Evolutionary conservation across 2,113 vertebrate genomes (phyloP).

Genomic region (Melanerpes formicivorus): DNA sequence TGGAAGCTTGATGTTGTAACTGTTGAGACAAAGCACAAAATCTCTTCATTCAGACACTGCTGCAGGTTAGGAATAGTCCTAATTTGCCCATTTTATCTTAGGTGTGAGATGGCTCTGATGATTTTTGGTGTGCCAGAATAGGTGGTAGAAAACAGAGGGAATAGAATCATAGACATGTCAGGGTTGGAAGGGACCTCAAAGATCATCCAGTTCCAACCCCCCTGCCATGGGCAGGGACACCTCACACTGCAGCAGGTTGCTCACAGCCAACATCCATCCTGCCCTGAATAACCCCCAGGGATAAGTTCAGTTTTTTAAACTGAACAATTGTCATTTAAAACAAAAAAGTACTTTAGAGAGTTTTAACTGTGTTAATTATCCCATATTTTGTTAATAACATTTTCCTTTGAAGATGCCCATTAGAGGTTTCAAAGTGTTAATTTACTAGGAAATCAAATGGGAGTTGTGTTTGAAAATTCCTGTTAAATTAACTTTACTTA

Average conservation of each 20-base stretch:
- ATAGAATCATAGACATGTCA: too few relatives aligned
- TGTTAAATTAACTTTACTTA: slow-evolving; percentile 77
- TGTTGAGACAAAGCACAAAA: not conserved
- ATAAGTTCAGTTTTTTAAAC: not conserved
- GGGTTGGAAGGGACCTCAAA: too few relatives aligned
- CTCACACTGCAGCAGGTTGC: too few relatives aligned
- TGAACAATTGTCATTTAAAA: slow-evolving; percentile 52
- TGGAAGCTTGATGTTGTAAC: not conserved
- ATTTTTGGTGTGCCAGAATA: not conserved
- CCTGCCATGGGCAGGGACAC: too few relatives aligned
- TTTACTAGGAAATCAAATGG: slow-evolving; percentile 72
- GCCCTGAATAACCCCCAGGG: too few relatives aligned
- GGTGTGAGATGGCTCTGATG: not conserved
- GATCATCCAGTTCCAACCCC: too few relatives aligned
- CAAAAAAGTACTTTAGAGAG: slow-evolving; percentile 50
- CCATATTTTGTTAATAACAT: slow-evolving; percentile 75
- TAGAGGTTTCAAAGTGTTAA: slow-evolving; percentile 75
- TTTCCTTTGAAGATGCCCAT: slow-evolving; percentile 73
- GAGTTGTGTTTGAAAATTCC: slow-evolving; percentile 66
- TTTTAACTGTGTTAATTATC: slow-evolving; percentile 73
- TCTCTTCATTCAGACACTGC: not conserved
- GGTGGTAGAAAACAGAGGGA: not conserved
- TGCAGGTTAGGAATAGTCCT: not conserved
- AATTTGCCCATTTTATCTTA: not conserved
- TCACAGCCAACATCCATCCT: too few relatives aligned